Evolutionary conservation across 1,140 invertebrate species (phyloP).

Genomic region (Pygmarrhopalites habei): DNA sequence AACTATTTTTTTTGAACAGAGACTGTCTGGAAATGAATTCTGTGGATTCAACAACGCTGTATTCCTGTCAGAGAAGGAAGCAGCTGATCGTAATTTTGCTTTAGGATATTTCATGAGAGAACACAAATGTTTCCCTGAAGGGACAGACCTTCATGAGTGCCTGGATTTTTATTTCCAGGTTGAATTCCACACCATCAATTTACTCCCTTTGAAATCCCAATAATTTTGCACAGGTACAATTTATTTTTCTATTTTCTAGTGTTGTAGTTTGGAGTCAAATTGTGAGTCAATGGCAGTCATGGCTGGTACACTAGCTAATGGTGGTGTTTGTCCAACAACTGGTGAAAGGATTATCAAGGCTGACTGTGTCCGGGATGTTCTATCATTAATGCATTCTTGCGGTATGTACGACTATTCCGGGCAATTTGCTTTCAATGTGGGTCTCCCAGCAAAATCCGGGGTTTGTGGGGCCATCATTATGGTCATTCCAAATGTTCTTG

Average conservation of each 20-base stretch:
- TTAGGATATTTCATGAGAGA: slow-evolving; percentile 96
- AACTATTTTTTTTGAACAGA: slow-evolving; percentile 46
- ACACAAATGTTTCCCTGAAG: slow-evolving; percentile 87
- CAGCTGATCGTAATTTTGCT: slow-evolving; percentile 93
- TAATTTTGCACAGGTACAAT: background rate
- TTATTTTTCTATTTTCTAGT: slow-evolving; percentile 50
- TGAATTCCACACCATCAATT: slow-evolving; percentile 24
- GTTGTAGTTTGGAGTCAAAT: slow-evolving; percentile 90
- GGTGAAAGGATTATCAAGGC: slow-evolving; percentile 83
- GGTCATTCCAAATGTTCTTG: slow-evolving; percentile 60
- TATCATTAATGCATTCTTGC: slow-evolving; percentile 48
- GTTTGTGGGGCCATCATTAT: slow-evolving; percentile 57
- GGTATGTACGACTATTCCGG: slow-evolving; percentile 51
- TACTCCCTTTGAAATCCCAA: too few relatives aligned
- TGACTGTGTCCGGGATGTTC: slow-evolving; percentile 61
- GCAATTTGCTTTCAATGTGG: slow-evolving; percentile 50
- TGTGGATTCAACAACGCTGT: slow-evolving; percentile 95
- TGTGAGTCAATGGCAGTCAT: slow-evolving; percentile 89
- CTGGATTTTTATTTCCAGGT: slow-evolving; percentile 98
- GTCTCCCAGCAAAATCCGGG: slow-evolving; percentile 60
- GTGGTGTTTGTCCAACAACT: slow-evolving; percentile 94
- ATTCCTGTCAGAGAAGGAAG: slow-evolving; percentile 79
- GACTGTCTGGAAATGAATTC: slow-evolving; percentile 80
- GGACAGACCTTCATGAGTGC: slow-evolving; percentile 77
- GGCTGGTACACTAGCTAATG: slow-evolving; percentile 91